A percentile compares a stretch with the other conserved stretches of the same genome.
These are phyloP conservation scores for Dermatemys mawii DNA, from an alignment of 2,113 vertebrate genomes.

Conservation along the genomic window DNA sequence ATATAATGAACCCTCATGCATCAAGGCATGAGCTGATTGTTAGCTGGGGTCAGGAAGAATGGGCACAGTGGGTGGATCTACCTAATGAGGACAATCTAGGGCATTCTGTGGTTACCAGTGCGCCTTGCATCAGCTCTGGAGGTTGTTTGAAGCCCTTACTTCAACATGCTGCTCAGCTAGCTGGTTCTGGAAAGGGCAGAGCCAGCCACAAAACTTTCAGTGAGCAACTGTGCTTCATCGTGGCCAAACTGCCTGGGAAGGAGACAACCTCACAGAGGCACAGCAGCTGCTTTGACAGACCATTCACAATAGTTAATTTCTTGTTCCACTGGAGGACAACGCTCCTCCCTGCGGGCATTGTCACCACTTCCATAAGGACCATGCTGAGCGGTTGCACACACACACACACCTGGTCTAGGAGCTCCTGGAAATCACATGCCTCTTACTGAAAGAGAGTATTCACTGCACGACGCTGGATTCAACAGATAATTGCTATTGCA, in stretches of 20 bases:
- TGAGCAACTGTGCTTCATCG: not conserved
- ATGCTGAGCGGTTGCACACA: fast-evolving
- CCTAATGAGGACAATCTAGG: not conserved
- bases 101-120: not conserved
- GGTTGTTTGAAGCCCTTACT: not conserved
- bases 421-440: not conserved
- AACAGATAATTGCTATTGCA: not conserved
- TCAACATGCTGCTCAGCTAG: not conserved
- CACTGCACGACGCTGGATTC: not conserved
- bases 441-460: not conserved
- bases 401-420: not conserved
- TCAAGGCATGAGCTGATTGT: not conserved
- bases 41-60: not conserved
- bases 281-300: not conserved
- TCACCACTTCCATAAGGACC: not conserved
- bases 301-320: not conserved
- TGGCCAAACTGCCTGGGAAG: not conserved
- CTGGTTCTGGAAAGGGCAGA: not conserved
- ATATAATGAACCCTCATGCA: not conserved
- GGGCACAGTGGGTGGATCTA: not conserved
- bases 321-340: not conserved
- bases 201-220: too few species aligned
- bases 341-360: not conserved
- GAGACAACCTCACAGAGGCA: not conserved
- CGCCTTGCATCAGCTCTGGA: not conserved